phyloP scores from a whole-genome alignment of 1,140 invertebrate species.

The Trachelipus rathkii region DNA sequence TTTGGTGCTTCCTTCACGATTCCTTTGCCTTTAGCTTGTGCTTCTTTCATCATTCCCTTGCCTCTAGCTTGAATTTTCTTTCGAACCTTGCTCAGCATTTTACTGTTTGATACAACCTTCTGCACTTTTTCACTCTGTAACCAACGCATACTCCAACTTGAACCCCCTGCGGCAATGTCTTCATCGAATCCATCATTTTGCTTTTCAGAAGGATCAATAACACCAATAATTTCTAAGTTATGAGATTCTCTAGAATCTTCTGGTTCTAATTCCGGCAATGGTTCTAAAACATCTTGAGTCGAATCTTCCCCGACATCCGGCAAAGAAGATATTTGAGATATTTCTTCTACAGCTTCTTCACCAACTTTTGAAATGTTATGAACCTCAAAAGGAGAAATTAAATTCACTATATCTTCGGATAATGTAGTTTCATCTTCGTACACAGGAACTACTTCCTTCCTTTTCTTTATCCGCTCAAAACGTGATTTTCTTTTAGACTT shows the following conservation, averaged over 20 bases:
- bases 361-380: background rate
- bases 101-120: slow-evolving; percentile 47
- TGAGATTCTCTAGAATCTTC: slow-evolving; percentile 26
- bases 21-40: slow-evolving; percentile 33
- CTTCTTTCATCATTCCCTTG: slow-evolving; percentile 38
- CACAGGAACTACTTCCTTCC: slow-evolving; percentile 23
- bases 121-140: slow-evolving; percentile 48
- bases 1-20: slow-evolving; percentile 23
- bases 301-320: background rate
- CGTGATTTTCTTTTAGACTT: background rate
- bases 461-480: slow-evolving; percentile 31
- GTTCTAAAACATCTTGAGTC: background rate
- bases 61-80: slow-evolving; percentile 46
- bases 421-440: slow-evolving; percentile 24
- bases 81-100: slow-evolving; percentile 47
- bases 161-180: slow-evolving; percentile 33
- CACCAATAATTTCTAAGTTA: slow-evolving; percentile 40
- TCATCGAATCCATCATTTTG: slow-evolving; percentile 20
- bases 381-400: background rate
- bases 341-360: background rate
- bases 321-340: background rate
- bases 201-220: slow-evolving; percentile 36
- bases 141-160: slow-evolving; percentile 49
- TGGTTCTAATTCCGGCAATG: slow-evolving; percentile 24
- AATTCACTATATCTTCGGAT: slow-evolving; percentile 8